Base-by-base conservation (phyloP, 2,797 vertebrate species). In the Taeniopygia guttata region DNA sequence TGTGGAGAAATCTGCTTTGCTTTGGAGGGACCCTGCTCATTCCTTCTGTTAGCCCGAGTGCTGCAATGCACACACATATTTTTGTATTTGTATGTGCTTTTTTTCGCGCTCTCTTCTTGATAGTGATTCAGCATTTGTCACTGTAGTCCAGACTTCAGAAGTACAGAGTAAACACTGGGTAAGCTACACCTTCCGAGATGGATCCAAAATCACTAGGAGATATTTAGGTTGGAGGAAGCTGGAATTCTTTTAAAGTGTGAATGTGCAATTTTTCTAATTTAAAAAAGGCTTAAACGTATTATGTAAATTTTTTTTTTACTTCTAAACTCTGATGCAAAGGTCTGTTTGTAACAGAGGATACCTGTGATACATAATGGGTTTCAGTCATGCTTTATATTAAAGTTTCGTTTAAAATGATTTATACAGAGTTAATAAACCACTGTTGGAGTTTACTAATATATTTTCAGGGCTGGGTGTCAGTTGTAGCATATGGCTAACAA, bases 341-440 rank as follows among this genome's bases (percentile, higher is more conserved):
- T 86, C 43, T 77, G 25, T 54, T 92, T 2, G 4, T 78, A 87
- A 62, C 51, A 72, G 67, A 79, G 60, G n/a, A 60, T 16, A 32
- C 51, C 40, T 92, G 43, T 86, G 66, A 82, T 46, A 46, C 43
- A 27, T 76, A 76, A 46, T 49, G 85, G 48, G 29, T 90, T 93
- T 94, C 77, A 79, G 90, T 92, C 80, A 69, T 55, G 38, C 93
- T 94, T 96, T 94, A 84, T 93, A 85, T 93, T 89, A 77, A 92
- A 89, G 84, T 83, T 95, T 69, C 55, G 76, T 93, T 94, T 83
- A 3, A 93, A 92, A 74, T 78, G 13, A 67, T 93, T 85, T 83
- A 36, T 67, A 84, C 75, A 86, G 84, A 88, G 38, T 84, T 91
- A 73, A 69, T 72, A 84, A 94, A 79, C 48, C 55, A 68, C 34